Conservation (phyloP, 2,797 vertebrate genomes). For the Otus scops region DNA sequence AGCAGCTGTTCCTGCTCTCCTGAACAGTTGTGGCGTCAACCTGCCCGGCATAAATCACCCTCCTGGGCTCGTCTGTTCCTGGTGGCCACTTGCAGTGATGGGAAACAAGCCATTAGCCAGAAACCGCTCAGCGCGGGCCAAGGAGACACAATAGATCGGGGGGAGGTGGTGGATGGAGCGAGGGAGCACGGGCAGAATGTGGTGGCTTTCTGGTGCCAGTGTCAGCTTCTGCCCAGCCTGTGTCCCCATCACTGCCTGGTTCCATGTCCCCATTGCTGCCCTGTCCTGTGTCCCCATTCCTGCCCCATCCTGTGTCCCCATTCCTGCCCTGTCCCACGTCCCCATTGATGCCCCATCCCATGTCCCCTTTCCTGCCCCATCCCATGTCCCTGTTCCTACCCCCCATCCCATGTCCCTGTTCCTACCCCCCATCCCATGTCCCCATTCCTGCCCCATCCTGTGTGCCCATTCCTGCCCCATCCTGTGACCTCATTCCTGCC, state of each 20-base stretch:
- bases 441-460: too few relatives aligned
- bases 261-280: not conserved
- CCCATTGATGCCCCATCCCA: accelerated
- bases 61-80: not conserved
- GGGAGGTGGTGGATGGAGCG: accelerated
- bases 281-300: accelerated
- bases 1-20: not conserved
- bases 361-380: not conserved
- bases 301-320: not conserved
- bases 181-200: accelerated
- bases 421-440: too few relatives aligned
- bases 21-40: not conserved
- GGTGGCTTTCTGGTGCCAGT: not conserved
- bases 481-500: too few relatives aligned
- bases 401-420: not conserved
- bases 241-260: not conserved
- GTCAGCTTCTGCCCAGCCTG: accelerated
- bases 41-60: not conserved
- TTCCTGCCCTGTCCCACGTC: too few relatives aligned
- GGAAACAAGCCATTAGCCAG: not conserved
- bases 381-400: not conserved
- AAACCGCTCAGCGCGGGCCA: accelerated
- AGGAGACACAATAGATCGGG: not conserved
- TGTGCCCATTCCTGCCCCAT: too few relatives aligned
- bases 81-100: not conserved